These are phyloP conservation scores for Madoqua kirkii DNA, from an alignment of 2,113 vertebrate species.

Conservation along the genomic window DNA sequence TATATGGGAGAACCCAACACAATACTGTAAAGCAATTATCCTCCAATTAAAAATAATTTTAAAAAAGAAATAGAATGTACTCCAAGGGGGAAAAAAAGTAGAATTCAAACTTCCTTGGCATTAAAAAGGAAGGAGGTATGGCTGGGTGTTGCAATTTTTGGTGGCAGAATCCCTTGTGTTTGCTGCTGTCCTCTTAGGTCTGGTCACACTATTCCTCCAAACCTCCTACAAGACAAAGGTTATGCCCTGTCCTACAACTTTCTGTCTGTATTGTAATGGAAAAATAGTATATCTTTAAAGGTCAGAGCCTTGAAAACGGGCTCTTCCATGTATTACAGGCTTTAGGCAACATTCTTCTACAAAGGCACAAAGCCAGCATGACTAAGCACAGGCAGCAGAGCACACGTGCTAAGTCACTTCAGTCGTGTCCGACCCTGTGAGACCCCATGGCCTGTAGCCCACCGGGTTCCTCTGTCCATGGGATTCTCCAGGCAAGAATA, in stretches of 20 bases:
- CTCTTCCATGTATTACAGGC: not conserved
- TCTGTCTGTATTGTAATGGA: not conserved
- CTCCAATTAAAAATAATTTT: not conserved
- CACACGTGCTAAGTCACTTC: not conserved
- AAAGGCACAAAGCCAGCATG: not conserved
- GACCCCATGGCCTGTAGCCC: not conserved
- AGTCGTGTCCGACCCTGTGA: fast-evolving
- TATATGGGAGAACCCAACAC: not conserved
- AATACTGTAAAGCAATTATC: not conserved
- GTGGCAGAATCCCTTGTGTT: not conserved
- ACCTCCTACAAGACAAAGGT: not conserved
- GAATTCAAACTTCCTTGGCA: not conserved
- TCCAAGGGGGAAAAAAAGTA: not conserved
- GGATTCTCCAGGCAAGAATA: not conserved
- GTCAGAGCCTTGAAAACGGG: not conserved
- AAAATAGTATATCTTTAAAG: not conserved
- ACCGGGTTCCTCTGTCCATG: not conserved
- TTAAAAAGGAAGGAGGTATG: not conserved
- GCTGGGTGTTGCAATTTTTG: not conserved
- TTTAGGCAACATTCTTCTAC: not conserved
- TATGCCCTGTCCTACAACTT: not conserved
- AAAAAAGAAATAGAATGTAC: not conserved
- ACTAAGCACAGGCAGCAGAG: not conserved
- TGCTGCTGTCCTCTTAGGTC: not conserved
- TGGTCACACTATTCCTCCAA: not conserved